Conservation (phyloP, 2,888 invertebrate genomes). For the Andrena fulva region DNA sequence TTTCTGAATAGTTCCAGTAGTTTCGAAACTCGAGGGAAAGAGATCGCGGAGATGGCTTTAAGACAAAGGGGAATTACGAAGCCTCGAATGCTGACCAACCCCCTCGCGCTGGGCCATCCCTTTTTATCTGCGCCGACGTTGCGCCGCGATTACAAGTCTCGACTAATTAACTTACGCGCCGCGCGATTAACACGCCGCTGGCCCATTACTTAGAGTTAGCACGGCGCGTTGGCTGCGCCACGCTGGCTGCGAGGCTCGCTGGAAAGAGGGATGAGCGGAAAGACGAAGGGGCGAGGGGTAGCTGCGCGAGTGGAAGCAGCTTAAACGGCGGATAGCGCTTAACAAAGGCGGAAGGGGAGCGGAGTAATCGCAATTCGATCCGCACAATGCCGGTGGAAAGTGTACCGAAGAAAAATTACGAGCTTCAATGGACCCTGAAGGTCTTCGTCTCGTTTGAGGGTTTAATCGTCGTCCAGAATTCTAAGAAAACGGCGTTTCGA, state of each 20-base stretch:
- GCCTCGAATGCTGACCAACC: no score
- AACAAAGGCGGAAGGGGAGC: slow-evolving; percentile 25
- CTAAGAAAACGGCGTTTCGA: slow-evolving; percentile 1
- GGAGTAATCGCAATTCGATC: slow-evolving; percentile 28
- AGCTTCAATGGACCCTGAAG: neutral
- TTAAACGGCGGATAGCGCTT: slow-evolving; percentile 37
- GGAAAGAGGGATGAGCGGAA: neutral
- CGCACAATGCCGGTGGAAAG: slow-evolving; percentile 5
- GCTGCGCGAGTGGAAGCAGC: slow-evolving; percentile 2
- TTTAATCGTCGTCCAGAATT: slow-evolving; percentile 7
- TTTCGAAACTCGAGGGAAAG: no score
- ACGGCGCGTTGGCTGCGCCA: slow-evolving; percentile 10
- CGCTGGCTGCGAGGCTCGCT: neutral
- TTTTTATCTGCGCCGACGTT: slow-evolving; percentile 38
- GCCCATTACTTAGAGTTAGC: slow-evolving; percentile 70
- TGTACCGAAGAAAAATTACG: slow-evolving; percentile 16
- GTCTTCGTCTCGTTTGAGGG: neutral
- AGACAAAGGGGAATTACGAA: no score
- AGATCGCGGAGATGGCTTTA: no score
- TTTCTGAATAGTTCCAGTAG: no score
- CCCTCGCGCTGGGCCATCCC: neutral
- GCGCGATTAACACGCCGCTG: slow-evolving; percentile 61
- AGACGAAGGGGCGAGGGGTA: neutral
- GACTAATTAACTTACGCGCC: slow-evolving; percentile 72
- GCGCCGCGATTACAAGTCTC: slow-evolving; percentile 67